A percentile compares a stretch with the other conserved stretches of the same genome.
Evolutionary conservation across 2,113 vertebrate species (phyloP).

Genomic region (Ptychochromis oligacanthus): DNA sequence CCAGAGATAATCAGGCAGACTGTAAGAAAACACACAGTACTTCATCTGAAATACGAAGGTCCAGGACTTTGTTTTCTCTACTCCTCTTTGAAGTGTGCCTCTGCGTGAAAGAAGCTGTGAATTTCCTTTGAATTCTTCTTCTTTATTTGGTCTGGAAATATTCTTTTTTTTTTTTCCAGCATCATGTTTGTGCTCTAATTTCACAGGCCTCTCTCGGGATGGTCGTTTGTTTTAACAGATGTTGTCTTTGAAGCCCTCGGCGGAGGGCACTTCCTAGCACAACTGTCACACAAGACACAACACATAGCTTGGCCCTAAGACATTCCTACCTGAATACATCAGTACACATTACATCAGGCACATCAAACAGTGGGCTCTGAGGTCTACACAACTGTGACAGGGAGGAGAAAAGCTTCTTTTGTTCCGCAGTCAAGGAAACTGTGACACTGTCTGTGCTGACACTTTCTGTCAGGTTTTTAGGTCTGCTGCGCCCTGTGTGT

Average conservation of each 20-base stretch:
- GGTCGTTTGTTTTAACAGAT: slow-evolving; percentile 75
- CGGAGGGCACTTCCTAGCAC: slow-evolving; percentile 63
- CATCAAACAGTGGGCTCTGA: slow-evolving; percentile 58
- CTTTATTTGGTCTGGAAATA: slow-evolving; percentile 64
- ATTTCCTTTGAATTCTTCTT: slow-evolving; percentile 57
- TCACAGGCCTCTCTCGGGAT: slow-evolving; percentile 39
- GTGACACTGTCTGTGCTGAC: slow-evolving; percentile 37
- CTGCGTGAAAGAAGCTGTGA: slow-evolving; percentile 29
- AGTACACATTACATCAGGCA: slow-evolving; percentile 63
- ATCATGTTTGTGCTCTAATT: slow-evolving; percentile 64
- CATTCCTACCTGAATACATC: slow-evolving; percentile 68
- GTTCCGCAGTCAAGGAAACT: slow-evolving; percentile 35
- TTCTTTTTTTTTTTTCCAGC: slow-evolving; percentile 1
- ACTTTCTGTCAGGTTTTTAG: slow-evolving; percentile 28
- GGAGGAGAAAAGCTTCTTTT: slow-evolving; percentile 60
- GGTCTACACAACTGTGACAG: slow-evolving; percentile 58
- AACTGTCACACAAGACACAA: slow-evolving; percentile 64
- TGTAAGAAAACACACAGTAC: neutral
- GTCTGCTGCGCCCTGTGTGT: slow-evolving; percentile 6
- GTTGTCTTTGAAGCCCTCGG: slow-evolving; percentile 74
- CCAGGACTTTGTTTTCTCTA: slow-evolving; percentile 24
- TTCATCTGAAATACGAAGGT: slow-evolving; percentile 28
- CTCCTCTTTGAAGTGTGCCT: slow-evolving; percentile 46
- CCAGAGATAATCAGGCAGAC: neutral
- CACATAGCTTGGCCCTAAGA: slow-evolving; percentile 54